Conservation (phyloP, 1,140 invertebrate genomes). For the Diorhabda carinulata region DNA sequence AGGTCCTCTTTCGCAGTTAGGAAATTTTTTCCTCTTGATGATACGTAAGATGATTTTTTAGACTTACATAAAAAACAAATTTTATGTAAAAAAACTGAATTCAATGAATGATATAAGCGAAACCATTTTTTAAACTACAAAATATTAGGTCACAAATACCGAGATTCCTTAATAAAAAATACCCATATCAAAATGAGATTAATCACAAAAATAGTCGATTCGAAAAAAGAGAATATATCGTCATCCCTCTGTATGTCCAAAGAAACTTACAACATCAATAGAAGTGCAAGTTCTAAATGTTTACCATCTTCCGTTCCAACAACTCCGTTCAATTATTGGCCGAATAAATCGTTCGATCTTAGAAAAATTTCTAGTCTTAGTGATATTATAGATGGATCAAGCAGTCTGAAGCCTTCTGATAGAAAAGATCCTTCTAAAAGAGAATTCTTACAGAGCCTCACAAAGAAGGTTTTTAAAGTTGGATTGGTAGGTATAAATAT, state of each 20-base stretch:
- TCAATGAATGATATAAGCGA: too few relatives aligned
- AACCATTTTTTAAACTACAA: too few relatives aligned
- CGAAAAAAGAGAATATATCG: constrained; percentile 23
- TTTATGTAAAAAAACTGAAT: too few relatives aligned
- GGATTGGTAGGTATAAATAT: constrained; percentile 62
- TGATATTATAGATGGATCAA: constrained; percentile 48
- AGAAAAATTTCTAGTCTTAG: constrained; percentile 38
- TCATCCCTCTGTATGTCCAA: constrained; percentile 31
- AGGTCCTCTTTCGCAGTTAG: too few relatives aligned
- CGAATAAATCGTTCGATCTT: constrained; percentile 24
- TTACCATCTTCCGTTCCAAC: constrained; percentile 27
- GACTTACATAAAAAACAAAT: too few relatives aligned
- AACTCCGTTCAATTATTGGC: constrained; percentile 29
- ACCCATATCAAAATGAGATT: constrained; percentile 25
- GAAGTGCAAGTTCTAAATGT: constrained; percentile 31
- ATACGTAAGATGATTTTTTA: too few relatives aligned
- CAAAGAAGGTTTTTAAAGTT: constrained; percentile 72
- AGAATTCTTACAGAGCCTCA: constrained; percentile 73
- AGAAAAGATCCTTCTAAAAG: constrained; percentile 73
- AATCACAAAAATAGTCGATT: constrained; percentile 36
- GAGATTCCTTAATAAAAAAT: too few relatives aligned
- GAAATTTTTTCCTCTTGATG: too few relatives aligned
- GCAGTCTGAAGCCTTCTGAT: constrained; percentile 81
- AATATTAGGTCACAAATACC: too few relatives aligned
- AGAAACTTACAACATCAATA: constrained; percentile 30